Percentiles rank a stretch among this genome's conserved stretches.
Conservation (phyloP, 1,140 invertebrate genomes). For the Dreissena rostriformis region DNA sequence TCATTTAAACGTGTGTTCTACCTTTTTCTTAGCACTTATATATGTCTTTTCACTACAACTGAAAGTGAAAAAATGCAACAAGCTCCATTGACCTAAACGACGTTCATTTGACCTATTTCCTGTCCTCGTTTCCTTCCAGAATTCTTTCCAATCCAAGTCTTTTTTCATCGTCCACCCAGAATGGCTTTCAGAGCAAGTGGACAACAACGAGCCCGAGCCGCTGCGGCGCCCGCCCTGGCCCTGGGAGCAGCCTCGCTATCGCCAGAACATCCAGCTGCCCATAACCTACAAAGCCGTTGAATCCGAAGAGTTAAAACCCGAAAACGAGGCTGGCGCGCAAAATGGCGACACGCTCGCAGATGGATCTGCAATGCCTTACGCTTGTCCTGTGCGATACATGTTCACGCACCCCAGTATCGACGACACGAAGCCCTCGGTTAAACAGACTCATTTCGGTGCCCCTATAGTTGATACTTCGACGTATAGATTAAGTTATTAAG, state of each 20-base stretch:
- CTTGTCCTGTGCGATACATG: conserved; percentile 28
- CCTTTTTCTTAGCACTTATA: too few species aligned
- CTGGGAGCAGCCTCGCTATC: conserved; percentile 69
- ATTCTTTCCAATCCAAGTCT: conserved; percentile 59
- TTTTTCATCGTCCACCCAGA: conserved; percentile 66
- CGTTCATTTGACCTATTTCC: too few species aligned
- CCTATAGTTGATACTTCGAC: conserved; percentile 46
- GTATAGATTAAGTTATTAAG: conserved; percentile 31
- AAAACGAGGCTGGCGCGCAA: background rate
- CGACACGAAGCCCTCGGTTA: conserved; percentile 37
- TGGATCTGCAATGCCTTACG: background rate
- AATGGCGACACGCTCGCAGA: background rate
- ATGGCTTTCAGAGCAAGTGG: conserved; percentile 60
- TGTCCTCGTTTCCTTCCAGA: conserved; percentile 52
- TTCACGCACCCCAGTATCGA: conserved; percentile 48
- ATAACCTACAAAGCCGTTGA: conserved; percentile 36
- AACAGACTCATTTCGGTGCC: conserved; percentile 42
- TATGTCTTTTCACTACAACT: too few species aligned
- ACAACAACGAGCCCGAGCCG: conserved; percentile 56
- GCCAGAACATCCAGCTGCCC: conserved; percentile 59
- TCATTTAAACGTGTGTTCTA: too few species aligned
- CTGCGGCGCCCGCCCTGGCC: conserved; percentile 66
- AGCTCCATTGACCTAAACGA: too few species aligned
- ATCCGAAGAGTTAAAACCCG: conserved; percentile 6
- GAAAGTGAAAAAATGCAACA: too few species aligned